Conservation (phyloP, 2,797 vertebrate species). For the Cygnus olor region DNA sequence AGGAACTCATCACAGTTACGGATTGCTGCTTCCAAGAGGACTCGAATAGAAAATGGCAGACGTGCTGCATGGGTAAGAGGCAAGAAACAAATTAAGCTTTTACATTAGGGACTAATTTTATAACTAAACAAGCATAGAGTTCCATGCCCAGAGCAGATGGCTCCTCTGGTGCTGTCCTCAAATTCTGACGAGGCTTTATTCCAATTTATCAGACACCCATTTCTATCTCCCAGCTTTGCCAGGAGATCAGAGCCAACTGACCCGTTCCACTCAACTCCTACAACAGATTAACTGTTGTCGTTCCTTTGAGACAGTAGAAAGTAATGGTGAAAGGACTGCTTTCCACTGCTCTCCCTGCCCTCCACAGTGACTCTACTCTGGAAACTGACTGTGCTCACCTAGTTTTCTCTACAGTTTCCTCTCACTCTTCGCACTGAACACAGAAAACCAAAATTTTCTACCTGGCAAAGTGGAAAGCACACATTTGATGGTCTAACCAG, state of each 20-base stretch:
- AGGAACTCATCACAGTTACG: constrained; percentile 96
- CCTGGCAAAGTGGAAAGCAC: neutral
- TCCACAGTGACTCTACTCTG: neutral
- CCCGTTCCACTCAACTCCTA: neutral
- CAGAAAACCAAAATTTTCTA: neutral
- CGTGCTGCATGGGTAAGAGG: constrained; percentile 72
- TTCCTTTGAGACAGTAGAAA: neutral
- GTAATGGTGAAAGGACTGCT: neutral
- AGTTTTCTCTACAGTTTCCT: neutral
- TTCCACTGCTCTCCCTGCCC: neutral
- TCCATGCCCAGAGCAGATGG: neutral
- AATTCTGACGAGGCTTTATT: neutral
- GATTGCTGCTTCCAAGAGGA: constrained; percentile 92
- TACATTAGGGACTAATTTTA: neutral
- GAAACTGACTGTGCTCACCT: neutral
- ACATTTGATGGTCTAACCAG: neutral
- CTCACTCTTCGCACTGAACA: neutral
- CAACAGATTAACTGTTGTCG: neutral
- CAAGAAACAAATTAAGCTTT: constrained; percentile 1
- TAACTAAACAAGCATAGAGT: neutral
- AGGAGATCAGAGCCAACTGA: neutral
- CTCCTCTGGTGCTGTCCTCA: accelerated
- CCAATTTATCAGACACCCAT: neutral
- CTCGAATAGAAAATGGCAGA: constrained; percentile 92
- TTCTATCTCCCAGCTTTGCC: neutral